Evolutionary conservation across 2,888 invertebrate species (phyloP), one percentile per base, ranked within the genome.

Genomic region (Pecten maximus): DNA sequence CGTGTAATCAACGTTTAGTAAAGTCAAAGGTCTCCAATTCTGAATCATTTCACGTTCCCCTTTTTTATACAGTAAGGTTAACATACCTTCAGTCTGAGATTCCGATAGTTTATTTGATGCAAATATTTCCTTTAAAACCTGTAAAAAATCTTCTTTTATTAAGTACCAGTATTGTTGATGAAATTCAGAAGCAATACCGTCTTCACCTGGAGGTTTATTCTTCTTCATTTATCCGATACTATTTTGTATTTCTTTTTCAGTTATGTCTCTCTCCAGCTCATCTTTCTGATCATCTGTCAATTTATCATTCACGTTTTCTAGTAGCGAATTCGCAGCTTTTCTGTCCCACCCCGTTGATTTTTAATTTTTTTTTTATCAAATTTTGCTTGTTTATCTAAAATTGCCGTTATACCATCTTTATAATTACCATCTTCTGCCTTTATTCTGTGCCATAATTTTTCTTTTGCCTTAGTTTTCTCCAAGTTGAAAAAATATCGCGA

Each of bases 21-120:
- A 23, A 0, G 40, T 90, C 23, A 90, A 16, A 0, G 90, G 90
- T 60, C 90, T 54, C 87, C 50, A 12, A 40, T 90, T 90, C 88
- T 88, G 39, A 40, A 89, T 87, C 28, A 28, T 16, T 87, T 89
- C 89, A 12, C 54, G n/a, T 48, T 89, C 89, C 86, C 89, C 87
- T 54, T 39, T 50, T 89, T 74, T 89, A 87, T 89, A 40, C 48
- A 89, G 16, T 35, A 89, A 86, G 16, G 89, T 40, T 4, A 86
- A 19, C 40, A 86, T 86, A n/a, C 23, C 89, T 40, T 39, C 39
- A 40, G 35, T 23, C 60, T 60, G 74, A 40, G 54, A 39, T 39
- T 54, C 6, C 3, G 50, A 50, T 50, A 50, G 50, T 50, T 50
- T 50, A 50, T 50, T 74, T 74, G 60, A 74, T 2, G n/a, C n/a